A percentile compares a stretch with the other conserved stretches of the same genome.
Evolutionary conservation across 92 coral and sea anemone species (phyloP).

Genomic region (Micromussa lordhowensis): DNA sequence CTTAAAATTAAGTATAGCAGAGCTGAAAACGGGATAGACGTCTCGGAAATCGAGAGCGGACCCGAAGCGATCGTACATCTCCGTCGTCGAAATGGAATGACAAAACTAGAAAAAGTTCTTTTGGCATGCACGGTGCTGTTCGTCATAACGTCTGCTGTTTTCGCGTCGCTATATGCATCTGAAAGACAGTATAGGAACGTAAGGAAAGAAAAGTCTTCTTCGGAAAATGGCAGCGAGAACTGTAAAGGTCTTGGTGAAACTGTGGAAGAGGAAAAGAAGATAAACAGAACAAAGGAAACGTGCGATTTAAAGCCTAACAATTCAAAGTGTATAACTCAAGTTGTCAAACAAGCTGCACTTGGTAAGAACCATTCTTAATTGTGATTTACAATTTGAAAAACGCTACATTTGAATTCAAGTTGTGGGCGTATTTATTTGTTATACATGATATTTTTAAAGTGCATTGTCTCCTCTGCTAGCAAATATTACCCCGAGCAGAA

Average conservation of each 20-base stretch:
- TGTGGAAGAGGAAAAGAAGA: neutral
- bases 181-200: slow-evolving; percentile 10
- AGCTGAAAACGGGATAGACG: slow-evolving; percentile 19
- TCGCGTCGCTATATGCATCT: slow-evolving; percentile 22
- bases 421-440: slow-evolving; percentile 4
- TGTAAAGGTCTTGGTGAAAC: neutral
- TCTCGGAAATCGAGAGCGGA: neutral
- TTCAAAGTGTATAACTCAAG: slow-evolving; percentile 1
- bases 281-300: neutral
- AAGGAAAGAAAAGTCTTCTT: neutral
- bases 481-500: neutral
- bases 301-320: neutral
- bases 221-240: slow-evolving; percentile 9
- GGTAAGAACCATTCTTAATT: slow-evolving; percentile 5
- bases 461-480: neutral
- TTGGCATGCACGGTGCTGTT: slow-evolving; percentile 12
- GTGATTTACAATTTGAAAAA: neutral
- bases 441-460: neutral
- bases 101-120: slow-evolving; percentile 32
- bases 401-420: neutral
- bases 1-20: slow-evolving; percentile 12
- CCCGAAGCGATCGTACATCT: neutral
- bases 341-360: neutral
- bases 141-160: slow-evolving; percentile 8
- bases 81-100: slow-evolving; percentile 6